A percentile compares a stretch with the other conserved stretches of the same genome.
These are phyloP conservation scores for Loxodonta africana DNA, from an alignment of 2,113 vertebrate species.

Conservation along the genomic window DNA sequence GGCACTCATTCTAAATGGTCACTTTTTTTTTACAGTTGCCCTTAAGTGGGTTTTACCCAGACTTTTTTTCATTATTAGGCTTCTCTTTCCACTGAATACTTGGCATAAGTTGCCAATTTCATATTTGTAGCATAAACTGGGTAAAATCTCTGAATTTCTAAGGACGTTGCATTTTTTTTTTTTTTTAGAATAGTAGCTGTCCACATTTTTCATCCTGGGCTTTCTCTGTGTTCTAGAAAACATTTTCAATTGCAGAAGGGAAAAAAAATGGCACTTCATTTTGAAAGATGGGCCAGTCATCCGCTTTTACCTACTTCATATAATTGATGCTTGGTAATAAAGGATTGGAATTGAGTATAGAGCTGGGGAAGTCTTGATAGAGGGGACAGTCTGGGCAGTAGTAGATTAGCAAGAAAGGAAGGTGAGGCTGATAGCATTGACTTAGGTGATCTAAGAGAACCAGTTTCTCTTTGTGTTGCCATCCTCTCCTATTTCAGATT, in stretches of 20 bases:
- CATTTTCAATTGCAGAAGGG: slow-evolving; percentile 3
- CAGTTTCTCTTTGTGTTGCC: slow-evolving; percentile 30
- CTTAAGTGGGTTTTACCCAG: slow-evolving; percentile 27
- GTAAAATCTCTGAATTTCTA: slow-evolving; percentile 57
- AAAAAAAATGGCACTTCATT: slow-evolving; percentile 53
- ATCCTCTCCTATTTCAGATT: slow-evolving; percentile 29
- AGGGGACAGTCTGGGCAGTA: background rate
- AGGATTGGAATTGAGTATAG: slow-evolving; percentile 2
- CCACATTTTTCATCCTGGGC: slow-evolving; percentile 40
- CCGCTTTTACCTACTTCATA: slow-evolving; percentile 14
- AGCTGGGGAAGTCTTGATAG: background rate
- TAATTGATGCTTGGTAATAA: slow-evolving; percentile 54
- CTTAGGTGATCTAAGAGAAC: background rate
- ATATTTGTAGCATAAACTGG: slow-evolving; percentile 31
- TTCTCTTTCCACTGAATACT: slow-evolving; percentile 48
- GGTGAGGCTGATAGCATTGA: background rate
- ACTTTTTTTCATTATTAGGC: slow-evolving; percentile 47
- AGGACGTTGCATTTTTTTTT: background rate
- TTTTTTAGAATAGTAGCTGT: slow-evolving; percentile 30
- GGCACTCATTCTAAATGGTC: slow-evolving; percentile 22
- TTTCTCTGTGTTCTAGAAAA: slow-evolving; percentile 53
- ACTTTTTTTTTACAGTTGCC: slow-evolving; percentile 51
- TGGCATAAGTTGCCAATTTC: background rate
- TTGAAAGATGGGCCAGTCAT: slow-evolving; percentile 9
- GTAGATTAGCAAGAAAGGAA: slow-evolving; percentile 46